These are phyloP conservation scores for Tinea trinotella DNA, from an alignment of 2,888 invertebrate genomes.

Conservation along the genomic window DNA sequence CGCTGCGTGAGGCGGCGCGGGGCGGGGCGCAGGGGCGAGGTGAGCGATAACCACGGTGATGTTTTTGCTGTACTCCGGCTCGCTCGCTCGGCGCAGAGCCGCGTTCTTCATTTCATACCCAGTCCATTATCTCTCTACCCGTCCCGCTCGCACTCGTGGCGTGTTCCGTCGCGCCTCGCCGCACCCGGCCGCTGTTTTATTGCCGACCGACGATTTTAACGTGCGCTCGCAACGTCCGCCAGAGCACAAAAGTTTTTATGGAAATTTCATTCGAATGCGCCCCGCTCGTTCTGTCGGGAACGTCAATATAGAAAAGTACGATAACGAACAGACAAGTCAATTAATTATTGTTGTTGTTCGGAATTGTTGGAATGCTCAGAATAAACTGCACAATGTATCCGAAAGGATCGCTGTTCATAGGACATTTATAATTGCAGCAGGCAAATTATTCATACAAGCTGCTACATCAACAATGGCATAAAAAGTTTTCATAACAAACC, in stretches of 20 bases:
- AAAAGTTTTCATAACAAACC: no score
- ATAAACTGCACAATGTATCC: constrained; percentile 31
- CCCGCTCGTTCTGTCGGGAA: constrained; percentile 60
- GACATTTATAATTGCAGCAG: no score
- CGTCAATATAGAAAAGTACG: constrained; percentile 72
- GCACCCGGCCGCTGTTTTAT: constrained; percentile 71
- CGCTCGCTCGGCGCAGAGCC: constrained; percentile 62
- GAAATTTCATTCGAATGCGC: constrained; percentile 72
- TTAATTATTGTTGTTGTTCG: constrained; percentile 68
- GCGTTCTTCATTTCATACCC: constrained; percentile 67
- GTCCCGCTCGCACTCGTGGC: constrained; percentile 39
- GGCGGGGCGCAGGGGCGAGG: constrained; percentile 31
- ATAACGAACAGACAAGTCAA: constrained; percentile 73
- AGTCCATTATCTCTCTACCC: constrained; percentile 65
- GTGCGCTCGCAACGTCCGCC: constrained; percentile 72
- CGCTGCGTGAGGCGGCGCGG: constrained; percentile 33
- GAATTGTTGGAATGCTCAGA: constrained; percentile 39
- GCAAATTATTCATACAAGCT: no score
- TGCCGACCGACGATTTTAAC: constrained; percentile 73
- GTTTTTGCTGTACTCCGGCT: constrained; percentile 68
- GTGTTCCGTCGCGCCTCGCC: constrained; percentile 66
- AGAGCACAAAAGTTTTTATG: constrained; percentile 73
- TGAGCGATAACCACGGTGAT: constrained; percentile 63
- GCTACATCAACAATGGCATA: no score
- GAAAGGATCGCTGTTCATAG: not conserved